Evolutionary conservation across 2,797 vertebrate genomes (phyloP), one percentile per base, ranked within the genome.

Genomic region (Scolopax rusticola): DNA sequence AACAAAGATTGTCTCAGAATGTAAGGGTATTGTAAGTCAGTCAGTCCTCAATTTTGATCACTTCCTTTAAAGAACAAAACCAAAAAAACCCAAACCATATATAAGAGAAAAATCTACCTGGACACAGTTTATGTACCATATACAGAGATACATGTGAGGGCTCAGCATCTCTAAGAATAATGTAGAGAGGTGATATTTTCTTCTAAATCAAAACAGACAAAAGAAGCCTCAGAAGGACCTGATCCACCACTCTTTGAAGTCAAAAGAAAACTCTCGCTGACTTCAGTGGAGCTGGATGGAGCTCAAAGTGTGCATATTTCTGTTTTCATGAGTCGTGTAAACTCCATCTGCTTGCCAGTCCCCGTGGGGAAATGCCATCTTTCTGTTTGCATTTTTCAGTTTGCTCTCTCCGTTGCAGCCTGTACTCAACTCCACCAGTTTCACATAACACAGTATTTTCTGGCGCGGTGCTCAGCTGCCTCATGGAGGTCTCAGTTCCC

Each of bases 311-410:
- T 56, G 79, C 88, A 45, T 7, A 32, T 77, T 90, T n/a, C 85
- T 94, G 83, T 60, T 70, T 48, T 27, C 21, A 12, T 74, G 83
- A 67, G 69, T 4, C 13, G 33, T 80, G 83, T 28, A 51, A 90
- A 63, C 85, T 78, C 93, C 95, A 87, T 94, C 90, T 96, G 95
- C 32, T 89, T n/a, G 9, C 41, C 78, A 2, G 27, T 27, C 67
- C 93, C 87, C 63, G 54, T 12, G 57, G 89, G 93, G 91, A 89
- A 89, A 36, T 19, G 82, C 63, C 68, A 33, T 36, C 87, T 68
- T 40, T 80, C 73, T 64, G 90, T 25, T 9, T 71, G 75, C 84
- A 43, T 8, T 57, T 48, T 23, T 16, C 24, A 0, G 5, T 4
- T 38, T 17, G 85, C 76, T 48, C 70, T 48, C 87, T 28, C 75